A percentile compares a stretch with the other conserved stretches of the same genome.
phyloP scores from a whole-genome alignment of 2,797 vertebrate genomes.

The Megaceryle alcyon region DNA sequence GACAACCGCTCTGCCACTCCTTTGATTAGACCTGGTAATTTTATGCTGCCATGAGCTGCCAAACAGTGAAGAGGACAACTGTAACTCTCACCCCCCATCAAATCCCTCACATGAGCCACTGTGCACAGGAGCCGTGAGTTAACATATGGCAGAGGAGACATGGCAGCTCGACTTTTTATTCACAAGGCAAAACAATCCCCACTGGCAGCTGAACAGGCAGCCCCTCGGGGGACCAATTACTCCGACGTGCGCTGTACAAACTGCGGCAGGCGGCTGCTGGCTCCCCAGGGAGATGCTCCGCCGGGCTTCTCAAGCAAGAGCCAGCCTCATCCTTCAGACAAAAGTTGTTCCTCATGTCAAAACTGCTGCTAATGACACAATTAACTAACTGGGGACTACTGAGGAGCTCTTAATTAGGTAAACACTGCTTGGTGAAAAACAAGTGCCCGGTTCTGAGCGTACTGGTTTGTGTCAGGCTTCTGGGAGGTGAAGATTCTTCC shows the following conservation, averaged over 20 bases:
- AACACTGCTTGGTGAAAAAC: constrained; percentile 69
- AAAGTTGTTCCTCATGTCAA: constrained; percentile 75
- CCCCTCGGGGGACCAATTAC: constrained; percentile 81
- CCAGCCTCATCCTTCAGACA: constrained; percentile 66
- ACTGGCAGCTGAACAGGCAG: constrained; percentile 73
- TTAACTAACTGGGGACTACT: constrained; percentile 77
- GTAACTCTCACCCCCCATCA: not conserved
- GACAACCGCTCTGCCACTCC: not conserved
- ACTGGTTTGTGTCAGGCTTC: constrained; percentile 64
- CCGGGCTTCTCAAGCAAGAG: constrained; percentile 48
- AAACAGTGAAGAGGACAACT: not conserved
- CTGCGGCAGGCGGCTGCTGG: constrained; percentile 54
- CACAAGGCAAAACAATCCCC: constrained; percentile 60
- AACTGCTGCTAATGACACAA: constrained; percentile 81
- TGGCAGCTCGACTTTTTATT: constrained; percentile 65
- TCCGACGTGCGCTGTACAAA: constrained; percentile 51
- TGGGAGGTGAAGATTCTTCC: not conserved
- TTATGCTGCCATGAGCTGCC: not conserved
- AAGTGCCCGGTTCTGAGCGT: constrained; percentile 35
- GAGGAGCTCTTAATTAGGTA: constrained; percentile 83
- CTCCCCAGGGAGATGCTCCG: constrained; percentile 54
- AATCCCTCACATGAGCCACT: not conserved
- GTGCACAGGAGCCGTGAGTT: not conserved
- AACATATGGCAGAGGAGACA: constrained; percentile 40
- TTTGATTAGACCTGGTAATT: not conserved